Base-by-base conservation (phyloP, 2,888 invertebrate species). In the Cephus runcator region DNA sequence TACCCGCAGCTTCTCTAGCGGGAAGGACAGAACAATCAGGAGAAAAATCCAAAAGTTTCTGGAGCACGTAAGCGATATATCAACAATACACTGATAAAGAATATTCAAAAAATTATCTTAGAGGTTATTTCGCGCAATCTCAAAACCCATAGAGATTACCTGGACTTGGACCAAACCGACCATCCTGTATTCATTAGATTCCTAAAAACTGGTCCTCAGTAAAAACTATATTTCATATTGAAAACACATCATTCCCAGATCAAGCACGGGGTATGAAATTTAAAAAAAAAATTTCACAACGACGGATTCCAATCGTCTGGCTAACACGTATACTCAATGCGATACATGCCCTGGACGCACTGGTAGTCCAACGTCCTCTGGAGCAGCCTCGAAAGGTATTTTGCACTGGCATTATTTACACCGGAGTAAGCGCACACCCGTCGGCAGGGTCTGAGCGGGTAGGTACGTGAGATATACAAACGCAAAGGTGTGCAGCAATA, bases 361-460 rank as follows among this genome's bases (percentile, higher is more conserved):
- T 31, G 79, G 81, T 86, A 86, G 82, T 83, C 82, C 85, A 86
- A 87, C 86, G 87, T 85, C 89, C 88, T 87, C 85, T 84, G 85
- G 79, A 83, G 77, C 85, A 88, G 84, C 87, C 88, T 88, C 89
- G 87, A 83, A 86, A 88, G 84, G 85, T 88, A 88, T 88, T 89
- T 87, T 86, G 85, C 86, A 83, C 85, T 83, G 80, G 82, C 84
- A 85, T 88, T 34, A 87, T 89, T 89, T 88, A 86, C 86, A 77
- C 86, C 31, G 83, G 84, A 80, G 84, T 82, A 88, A 88, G 88
- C 84, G 85, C 79, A 82, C 83, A 80, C 79, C 56, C 78, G 79
- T 81, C 79, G 79, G 82, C 79, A 79, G 73, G 79, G 78, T 77
- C 77, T 76, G 75, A 78, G 34, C 23, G 23, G 23, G 56, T 56